Conservation (phyloP, 2,797 vertebrate genomes). For the Garrulus glandarius region DNA sequence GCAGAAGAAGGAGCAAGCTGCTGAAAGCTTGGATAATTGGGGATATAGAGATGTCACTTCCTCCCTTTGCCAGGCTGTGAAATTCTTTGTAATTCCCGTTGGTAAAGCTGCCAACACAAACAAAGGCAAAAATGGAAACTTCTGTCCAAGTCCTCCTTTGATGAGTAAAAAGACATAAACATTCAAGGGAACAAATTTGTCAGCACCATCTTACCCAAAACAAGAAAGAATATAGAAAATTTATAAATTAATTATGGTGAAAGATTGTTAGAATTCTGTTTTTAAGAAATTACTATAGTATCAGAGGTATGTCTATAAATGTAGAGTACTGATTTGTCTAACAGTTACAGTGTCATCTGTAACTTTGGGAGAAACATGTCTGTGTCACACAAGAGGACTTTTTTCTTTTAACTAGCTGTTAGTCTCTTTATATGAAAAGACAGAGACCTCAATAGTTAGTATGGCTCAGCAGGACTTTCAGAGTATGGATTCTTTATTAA, state of each 20-base stretch:
- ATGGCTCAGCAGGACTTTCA: not conserved
- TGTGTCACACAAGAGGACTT: not conserved
- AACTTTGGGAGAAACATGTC: not conserved
- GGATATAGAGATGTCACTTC: conserved; percentile 51
- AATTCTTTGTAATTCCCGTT: conserved; percentile 57
- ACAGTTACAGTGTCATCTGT: not conserved
- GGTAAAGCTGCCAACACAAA: conserved; percentile 46
- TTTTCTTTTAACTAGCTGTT: not conserved
- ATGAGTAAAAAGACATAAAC: not conserved
- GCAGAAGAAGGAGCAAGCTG: conserved; percentile 15
- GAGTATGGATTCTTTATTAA: not conserved
- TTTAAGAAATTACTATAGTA: not conserved
- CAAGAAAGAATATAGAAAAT: not conserved
- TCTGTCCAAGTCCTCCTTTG: not conserved
- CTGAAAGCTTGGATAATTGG: conserved; percentile 52
- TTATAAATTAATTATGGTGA: not conserved
- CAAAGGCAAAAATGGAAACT: conserved; percentile 4
- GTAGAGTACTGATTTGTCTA: not conserved
- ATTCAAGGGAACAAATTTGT: not conserved
- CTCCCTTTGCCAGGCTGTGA: conserved; percentile 49
- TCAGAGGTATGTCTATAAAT: not conserved
- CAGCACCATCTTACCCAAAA: not conserved
- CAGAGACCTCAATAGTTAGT: not conserved
- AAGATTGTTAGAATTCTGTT: not conserved
- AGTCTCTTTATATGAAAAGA: not conserved